Evolutionary conservation across 2,113 vertebrate species (phyloP).

Genomic region (Chinchilla lanigera): DNA sequence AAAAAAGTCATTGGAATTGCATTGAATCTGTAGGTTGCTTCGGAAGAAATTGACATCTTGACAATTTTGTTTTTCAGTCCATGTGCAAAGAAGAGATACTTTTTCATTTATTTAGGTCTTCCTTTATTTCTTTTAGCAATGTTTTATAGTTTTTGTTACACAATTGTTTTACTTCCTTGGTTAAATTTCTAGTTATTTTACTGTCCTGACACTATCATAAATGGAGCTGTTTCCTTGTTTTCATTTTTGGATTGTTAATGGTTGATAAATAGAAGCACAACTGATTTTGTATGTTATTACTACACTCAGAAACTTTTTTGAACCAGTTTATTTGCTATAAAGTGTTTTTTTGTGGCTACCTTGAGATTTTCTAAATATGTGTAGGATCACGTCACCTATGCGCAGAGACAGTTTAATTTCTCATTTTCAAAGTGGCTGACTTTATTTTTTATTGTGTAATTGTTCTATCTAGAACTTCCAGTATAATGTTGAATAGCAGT

Average conservation of each 20-base stretch:
- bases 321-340: neutral
- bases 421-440: neutral
- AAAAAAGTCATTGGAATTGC: neutral
- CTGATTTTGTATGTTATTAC: neutral
- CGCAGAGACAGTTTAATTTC: neutral
- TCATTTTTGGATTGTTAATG: no score
- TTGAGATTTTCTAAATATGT: neutral
- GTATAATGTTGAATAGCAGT: neutral
- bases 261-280: neutral
- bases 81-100: neutral
- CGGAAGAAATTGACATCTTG: neutral
- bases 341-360: neutral
- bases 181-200: neutral
- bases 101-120: neutral
- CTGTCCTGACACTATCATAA: neutral
- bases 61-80: neutral
- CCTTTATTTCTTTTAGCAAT: slow-evolving; percentile 9
- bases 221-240: neutral
- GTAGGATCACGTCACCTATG: neutral
- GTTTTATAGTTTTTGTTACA: neutral
- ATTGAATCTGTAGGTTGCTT: neutral
- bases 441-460: neutral
- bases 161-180: neutral
- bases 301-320: neutral
- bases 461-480: neutral